These are phyloP conservation scores for Fulica atra DNA, from an alignment of 2,113 vertebrate species.

Conservation along the genomic window DNA sequence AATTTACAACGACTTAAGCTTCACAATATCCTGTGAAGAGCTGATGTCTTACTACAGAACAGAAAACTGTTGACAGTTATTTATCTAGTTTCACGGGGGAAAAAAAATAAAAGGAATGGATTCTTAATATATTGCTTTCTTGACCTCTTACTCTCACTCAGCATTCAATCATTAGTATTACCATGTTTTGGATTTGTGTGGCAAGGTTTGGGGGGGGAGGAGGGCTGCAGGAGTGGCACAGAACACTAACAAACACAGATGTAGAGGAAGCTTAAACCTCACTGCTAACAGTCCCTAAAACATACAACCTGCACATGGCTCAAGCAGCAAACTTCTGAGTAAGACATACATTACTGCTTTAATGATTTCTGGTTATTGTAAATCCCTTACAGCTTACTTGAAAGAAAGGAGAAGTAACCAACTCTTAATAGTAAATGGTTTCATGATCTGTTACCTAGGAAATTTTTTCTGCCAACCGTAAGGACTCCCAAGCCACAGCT, in stretches of 20 bases:
- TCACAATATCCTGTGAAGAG: not conserved
- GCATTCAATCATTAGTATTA: not conserved
- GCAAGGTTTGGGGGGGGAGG: no score
- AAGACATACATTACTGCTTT: not conserved
- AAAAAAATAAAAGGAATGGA: not conserved
- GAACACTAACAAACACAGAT: rapidly evolving
- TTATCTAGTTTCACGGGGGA: not conserved
- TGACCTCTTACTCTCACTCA: not conserved
- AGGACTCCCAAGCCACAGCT: not conserved
- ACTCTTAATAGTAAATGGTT: not conserved
- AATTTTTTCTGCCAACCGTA: not conserved
- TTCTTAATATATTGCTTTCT: not conserved
- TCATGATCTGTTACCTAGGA: not conserved
- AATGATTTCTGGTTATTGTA: not conserved
- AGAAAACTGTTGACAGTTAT: not conserved
- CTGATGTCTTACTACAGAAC: not conserved
- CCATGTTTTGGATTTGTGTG: not conserved
- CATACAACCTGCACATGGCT: not conserved
- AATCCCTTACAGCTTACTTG: not conserved
- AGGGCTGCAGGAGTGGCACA: no score
- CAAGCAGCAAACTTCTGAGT: not conserved
- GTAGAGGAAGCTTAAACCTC: not conserved
- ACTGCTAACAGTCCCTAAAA: not conserved
- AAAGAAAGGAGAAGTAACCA: not conserved
- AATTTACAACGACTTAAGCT: not conserved